A percentile compares a stretch with the other conserved stretches of the same genome.
Conservation (phyloP, 2,888 invertebrate genomes). For the Aphidius colemani region DNA sequence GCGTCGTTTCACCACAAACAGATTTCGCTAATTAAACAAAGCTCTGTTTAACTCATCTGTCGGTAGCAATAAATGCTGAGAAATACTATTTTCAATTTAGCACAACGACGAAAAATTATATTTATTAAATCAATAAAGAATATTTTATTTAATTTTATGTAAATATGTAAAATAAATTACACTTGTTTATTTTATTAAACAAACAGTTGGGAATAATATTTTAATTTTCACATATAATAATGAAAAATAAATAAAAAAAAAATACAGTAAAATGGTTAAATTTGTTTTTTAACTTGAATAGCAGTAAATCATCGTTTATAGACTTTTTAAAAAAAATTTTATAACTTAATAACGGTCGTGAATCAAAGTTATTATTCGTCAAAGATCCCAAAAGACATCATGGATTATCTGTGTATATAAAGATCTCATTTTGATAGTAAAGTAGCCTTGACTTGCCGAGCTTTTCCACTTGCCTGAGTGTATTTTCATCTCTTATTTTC, state of each 20-base stretch:
- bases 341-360: constrained; percentile 1
- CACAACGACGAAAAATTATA: too few species aligned
- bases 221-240: too few species aligned
- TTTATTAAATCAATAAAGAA: too few species aligned
- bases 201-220: too few species aligned
- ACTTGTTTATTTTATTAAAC: too few species aligned
- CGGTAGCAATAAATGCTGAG: constrained; percentile 11
- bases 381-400: constrained; percentile 12
- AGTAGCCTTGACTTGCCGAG: too few species aligned
- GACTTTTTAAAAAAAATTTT: neutral
- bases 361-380: constrained; percentile 16
- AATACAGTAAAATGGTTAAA: too few species aligned
- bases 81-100: too few species aligned
- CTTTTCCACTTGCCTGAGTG: neutral
- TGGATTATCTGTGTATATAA: neutral
- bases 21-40: constrained; percentile 40
- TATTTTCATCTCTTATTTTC: constrained; percentile 15
- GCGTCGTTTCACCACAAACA: constrained; percentile 29
- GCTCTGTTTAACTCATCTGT: constrained; percentile 35
- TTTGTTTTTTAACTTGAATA: neutral
- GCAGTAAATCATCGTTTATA: constrained; percentile 20
- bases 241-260: too few species aligned
- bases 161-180: too few species aligned
- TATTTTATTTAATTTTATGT: too few species aligned
- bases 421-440: too few species aligned